Conservation (phyloP, 2,888 invertebrate genomes). For the Chrysotoxum bicinctum region DNA sequence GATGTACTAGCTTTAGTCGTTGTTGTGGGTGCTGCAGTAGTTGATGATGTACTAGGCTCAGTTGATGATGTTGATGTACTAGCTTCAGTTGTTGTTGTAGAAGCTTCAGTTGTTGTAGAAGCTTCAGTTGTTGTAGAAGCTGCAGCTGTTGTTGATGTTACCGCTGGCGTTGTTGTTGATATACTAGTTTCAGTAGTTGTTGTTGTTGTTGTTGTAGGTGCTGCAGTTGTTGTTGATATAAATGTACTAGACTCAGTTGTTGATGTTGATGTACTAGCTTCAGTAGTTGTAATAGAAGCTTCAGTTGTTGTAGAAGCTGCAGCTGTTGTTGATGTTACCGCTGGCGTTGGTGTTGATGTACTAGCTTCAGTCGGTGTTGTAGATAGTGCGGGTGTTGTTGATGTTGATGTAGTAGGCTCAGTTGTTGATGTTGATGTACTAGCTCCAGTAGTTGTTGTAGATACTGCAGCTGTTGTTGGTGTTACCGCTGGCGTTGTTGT, state of each 20-base stretch:
- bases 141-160: neutral
- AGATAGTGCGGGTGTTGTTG: too few relatives aligned
- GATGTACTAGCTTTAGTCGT: neutral
- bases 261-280: neutral
- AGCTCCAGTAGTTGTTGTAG: neutral
- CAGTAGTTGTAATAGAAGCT: neutral
- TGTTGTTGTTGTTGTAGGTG: neutral
- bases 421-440: too few relatives aligned
- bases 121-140: neutral
- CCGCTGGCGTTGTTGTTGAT: neutral
- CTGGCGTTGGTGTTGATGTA: neutral
- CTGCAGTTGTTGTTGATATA: neutral
- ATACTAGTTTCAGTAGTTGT: neutral
- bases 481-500: too few relatives aligned
- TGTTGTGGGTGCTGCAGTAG: neutral
- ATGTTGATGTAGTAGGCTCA: too few relatives aligned
- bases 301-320: neutral
- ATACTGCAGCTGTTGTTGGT: neutral
- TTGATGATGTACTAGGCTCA: neutral
- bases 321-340: neutral
- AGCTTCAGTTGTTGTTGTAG: neutral
- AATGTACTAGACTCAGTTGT: too few relatives aligned
- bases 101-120: neutral
- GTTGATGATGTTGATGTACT: neutral
- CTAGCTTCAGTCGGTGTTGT: too few relatives aligned